Evolutionary conservation across 2,113 vertebrate species (phyloP).

Genomic region (Euleptes europaea): DNA sequence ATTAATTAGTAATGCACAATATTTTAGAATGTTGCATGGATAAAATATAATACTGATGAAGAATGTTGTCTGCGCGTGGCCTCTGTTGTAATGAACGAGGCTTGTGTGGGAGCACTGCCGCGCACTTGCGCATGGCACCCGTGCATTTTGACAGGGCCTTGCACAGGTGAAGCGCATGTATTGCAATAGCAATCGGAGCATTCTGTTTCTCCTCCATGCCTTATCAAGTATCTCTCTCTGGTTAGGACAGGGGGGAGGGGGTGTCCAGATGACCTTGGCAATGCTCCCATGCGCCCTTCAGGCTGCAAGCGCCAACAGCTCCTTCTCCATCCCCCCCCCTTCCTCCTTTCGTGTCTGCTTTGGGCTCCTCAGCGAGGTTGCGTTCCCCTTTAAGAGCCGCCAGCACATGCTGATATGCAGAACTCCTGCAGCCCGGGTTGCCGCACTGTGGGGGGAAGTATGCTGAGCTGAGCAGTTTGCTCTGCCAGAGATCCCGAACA

Average conservation of each 20-base stretch:
- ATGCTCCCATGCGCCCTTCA: constrained; percentile 37
- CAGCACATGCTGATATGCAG: constrained; percentile 84
- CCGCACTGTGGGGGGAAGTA: constrained; percentile 80
- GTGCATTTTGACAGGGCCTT: neutral
- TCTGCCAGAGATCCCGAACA: constrained; percentile 84
- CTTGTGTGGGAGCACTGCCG: neutral
- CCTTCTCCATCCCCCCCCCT: neutral
- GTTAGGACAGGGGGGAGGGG: too few species aligned
- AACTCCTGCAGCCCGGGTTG: constrained; percentile 87
- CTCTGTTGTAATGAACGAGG: too few species aligned
- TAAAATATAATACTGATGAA: too few species aligned
- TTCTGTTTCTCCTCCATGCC: neutral
- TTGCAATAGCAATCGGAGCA: neutral
- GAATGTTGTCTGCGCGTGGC: neutral
- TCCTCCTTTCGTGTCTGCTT: neutral
- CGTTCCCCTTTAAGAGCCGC: constrained; percentile 87
- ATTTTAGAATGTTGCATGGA: too few species aligned
- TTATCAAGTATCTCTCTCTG: neutral
- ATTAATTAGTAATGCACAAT: too few species aligned
- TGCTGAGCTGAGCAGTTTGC: constrained; percentile 90
- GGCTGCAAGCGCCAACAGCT: neutral
- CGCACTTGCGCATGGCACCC: neutral
- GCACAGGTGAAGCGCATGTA: neutral
- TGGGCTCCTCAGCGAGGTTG: constrained; percentile 75
- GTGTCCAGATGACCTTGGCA: neutral